Conservation (phyloP, 2,797 vertebrate genomes). For the Amniataba percoides region DNA sequence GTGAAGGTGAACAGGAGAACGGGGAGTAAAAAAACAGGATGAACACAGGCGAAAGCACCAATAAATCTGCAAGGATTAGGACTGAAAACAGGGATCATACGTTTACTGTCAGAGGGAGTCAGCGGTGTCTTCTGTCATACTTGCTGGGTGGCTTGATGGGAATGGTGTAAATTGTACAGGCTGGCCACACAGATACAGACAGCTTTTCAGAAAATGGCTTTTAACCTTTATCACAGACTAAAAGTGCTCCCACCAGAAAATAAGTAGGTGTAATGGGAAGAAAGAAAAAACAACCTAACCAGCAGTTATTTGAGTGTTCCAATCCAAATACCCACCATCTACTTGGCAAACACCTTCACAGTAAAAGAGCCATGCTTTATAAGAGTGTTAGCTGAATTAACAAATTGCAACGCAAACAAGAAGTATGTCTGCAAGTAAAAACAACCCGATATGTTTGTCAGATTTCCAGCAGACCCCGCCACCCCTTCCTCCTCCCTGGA, state of each 20-base stretch:
- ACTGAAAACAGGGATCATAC: slow-evolving; percentile 70
- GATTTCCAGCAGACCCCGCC: slow-evolving; percentile 55
- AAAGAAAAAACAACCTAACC: slow-evolving; percentile 13
- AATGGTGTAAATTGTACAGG: slow-evolving; percentile 35
- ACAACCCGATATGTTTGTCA: slow-evolving; percentile 60
- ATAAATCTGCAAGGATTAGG: slow-evolving; percentile 77
- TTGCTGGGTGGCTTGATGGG: slow-evolving; percentile 51
- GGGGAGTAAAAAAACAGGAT: slow-evolving; percentile 61
- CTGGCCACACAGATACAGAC: slow-evolving; percentile 38
- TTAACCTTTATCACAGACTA: slow-evolving; percentile 49
- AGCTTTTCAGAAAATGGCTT: slow-evolving; percentile 28
- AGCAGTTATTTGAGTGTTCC: slow-evolving; percentile 33
- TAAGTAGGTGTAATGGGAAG: slow-evolving; percentile 41
- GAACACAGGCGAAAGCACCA: slow-evolving; percentile 61
- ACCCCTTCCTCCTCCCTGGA: slow-evolving; percentile 33
- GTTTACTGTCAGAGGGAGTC: slow-evolving; percentile 71
- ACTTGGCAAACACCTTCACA: slow-evolving; percentile 66
- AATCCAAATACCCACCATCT: slow-evolving; percentile 61
- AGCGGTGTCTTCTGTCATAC: slow-evolving; percentile 59
- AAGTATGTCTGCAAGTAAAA: slow-evolving; percentile 64
- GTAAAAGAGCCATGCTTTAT: slow-evolving; percentile 60
- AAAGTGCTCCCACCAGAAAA: slow-evolving; percentile 46
- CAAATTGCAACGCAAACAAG: slow-evolving; percentile 73
- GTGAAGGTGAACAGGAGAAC: slow-evolving; percentile 58
- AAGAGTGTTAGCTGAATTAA: slow-evolving; percentile 77